A percentile compares a stretch with the other conserved stretches of the same genome.
Evolutionary conservation across 2,113 vertebrate genomes (phyloP).

Genomic region (Equus przewalskii): DNA sequence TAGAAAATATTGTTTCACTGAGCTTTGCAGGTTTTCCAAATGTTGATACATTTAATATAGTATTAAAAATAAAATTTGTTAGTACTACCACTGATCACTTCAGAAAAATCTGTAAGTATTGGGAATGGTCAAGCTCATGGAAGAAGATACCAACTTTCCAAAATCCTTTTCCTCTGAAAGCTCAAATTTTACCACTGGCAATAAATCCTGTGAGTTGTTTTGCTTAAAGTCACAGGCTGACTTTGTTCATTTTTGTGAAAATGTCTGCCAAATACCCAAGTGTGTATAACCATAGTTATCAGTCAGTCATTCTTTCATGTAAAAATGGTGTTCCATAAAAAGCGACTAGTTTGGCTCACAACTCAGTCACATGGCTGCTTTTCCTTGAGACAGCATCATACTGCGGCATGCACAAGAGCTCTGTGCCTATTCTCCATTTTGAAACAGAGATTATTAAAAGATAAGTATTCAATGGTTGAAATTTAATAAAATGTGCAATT

Average conservation of each 20-base stretch:
- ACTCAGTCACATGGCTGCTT: background rate
- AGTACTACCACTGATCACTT: background rate
- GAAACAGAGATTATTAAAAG: constrained; percentile 34
- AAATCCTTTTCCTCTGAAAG: background rate
- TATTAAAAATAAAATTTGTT: constrained; percentile 15
- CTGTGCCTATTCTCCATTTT: background rate
- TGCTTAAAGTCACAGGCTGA: background rate
- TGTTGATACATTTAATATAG: background rate
- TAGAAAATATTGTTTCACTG: background rate
- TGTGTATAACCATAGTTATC: background rate
- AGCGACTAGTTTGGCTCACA: background rate
- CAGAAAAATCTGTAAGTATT: background rate
- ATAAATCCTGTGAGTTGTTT: background rate
- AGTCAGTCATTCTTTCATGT: background rate
- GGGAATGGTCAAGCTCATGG: background rate
- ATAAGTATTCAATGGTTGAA: background rate
- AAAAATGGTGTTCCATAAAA: background rate
- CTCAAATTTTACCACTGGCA: background rate
- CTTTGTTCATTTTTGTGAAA: constrained; percentile 7
- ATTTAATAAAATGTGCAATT: background rate
- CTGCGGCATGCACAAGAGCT: background rate
- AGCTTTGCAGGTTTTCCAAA: background rate
- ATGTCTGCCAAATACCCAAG: background rate
- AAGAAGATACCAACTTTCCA: background rate
- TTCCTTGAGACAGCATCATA: background rate